Percentiles rank a stretch among this genome's conserved stretches.
Evolutionary conservation across 1,140 invertebrate genomes (phyloP).

Genomic region (Ceratitis capitata): DNA sequence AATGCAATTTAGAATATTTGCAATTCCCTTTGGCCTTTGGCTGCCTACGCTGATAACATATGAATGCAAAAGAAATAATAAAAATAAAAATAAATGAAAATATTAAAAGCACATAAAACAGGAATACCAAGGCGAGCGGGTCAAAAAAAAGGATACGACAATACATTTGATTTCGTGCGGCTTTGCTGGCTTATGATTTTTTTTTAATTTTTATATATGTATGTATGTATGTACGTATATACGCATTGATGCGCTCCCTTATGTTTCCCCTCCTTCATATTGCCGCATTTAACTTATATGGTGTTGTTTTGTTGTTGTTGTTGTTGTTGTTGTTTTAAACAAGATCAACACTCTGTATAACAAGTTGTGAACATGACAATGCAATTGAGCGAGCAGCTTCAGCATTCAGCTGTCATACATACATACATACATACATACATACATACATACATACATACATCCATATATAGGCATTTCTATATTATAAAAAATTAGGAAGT

Average conservation of each 20-base stretch:
- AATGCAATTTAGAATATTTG: constrained; percentile 41
- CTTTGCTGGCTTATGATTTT: neutral
- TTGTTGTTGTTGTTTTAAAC: too few relatives aligned
- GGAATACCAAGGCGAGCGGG: neutral
- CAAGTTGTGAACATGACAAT: constrained; percentile 40
- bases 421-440: neutral
- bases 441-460: too few relatives aligned
- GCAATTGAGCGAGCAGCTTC: constrained; percentile 25
- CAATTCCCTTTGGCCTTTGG: constrained; percentile 28
- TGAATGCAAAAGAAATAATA: too few relatives aligned
- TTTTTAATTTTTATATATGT: neutral
- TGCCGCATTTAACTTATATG: constrained; percentile 27
- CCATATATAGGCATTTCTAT: too few relatives aligned
- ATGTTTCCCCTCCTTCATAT: constrained; percentile 10
- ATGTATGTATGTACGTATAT: neutral
- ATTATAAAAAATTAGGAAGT: too few relatives aligned
- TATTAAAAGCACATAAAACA: constrained; percentile 27
- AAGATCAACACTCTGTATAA: constrained; percentile 38
- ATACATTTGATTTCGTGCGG: constrained; percentile 20
- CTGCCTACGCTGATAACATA: neutral
- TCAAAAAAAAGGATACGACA: neutral
- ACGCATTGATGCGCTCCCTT: neutral
- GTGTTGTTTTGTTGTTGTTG: too few relatives aligned
- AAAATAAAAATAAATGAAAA: neutral
- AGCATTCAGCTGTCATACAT: neutral